A percentile compares a stretch with the other conserved stretches of the same genome.
Evolutionary conservation across 2,113 vertebrate species (phyloP).

Genomic region (Chlamydotis undulata): DNA sequence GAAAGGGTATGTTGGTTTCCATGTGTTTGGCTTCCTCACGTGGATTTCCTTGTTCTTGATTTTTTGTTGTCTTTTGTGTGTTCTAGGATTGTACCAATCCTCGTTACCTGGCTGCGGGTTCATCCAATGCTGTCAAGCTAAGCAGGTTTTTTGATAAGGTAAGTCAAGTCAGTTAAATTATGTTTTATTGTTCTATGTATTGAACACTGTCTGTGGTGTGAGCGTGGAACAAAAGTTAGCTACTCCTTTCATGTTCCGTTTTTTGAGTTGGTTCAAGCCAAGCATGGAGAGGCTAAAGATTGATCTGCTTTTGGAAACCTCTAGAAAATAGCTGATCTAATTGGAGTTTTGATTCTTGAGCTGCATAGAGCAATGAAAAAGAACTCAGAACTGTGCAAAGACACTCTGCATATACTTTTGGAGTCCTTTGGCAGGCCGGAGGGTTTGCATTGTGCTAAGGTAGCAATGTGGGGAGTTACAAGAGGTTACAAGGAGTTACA

Average conservation of each 20-base stretch:
- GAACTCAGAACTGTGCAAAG: background rate
- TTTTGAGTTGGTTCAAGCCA: background rate
- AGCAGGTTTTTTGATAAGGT: conserved; percentile 99
- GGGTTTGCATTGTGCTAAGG: background rate
- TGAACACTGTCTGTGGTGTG: background rate
- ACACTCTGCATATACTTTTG: background rate
- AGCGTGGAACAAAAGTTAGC: background rate
- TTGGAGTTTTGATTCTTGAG: background rate
- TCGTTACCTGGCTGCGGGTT: conserved; percentile 91
- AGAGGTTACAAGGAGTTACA: background rate
- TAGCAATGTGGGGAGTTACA: background rate
- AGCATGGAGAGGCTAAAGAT: background rate
- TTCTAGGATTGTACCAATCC: conserved; percentile 94
- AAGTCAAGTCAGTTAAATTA: conserved; percentile 42
- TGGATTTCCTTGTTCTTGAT: background rate
- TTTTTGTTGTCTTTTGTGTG: background rate
- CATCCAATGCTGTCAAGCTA: conserved; percentile 95
- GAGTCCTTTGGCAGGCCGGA: background rate
- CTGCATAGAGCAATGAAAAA: background rate
- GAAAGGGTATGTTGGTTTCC: background rate
- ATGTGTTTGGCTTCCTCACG: background rate
- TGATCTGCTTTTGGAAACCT: background rate
- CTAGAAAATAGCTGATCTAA: background rate
- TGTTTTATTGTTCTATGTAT: background rate
- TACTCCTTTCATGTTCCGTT: background rate